Conservation (phyloP, 2,888 invertebrate genomes). For the Aquatica leii region DNA sequence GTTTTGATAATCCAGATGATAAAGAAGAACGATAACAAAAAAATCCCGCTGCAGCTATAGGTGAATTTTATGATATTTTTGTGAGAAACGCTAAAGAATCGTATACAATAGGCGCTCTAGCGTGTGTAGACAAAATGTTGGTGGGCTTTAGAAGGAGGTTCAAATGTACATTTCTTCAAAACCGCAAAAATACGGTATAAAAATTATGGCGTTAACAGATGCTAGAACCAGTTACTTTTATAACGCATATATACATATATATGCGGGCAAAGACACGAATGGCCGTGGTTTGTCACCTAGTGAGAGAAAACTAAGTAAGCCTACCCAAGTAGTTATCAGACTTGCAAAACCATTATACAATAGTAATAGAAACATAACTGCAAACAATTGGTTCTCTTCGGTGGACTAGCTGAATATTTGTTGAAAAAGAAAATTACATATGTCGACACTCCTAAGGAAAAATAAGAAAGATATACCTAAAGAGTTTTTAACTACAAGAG, state of each 20-base stretch:
- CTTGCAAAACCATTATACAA: constrained; percentile 21
- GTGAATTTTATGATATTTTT: constrained; percentile 25
- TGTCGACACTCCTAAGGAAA: too few species aligned
- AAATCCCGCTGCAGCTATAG: constrained; percentile 22
- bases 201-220: constrained; percentile 32
- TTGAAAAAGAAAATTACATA: constrained; percentile 26
- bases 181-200: constrained; percentile 24
- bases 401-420: constrained; percentile 27
- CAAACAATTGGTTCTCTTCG: constrained; percentile 39
- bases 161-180: constrained; percentile 29
- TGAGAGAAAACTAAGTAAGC: constrained; percentile 22
- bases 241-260: constrained; percentile 21
- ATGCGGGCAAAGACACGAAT: constrained; percentile 24
- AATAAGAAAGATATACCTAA: too few species aligned
- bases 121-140: neutral
- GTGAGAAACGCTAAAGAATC: constrained; percentile 26
- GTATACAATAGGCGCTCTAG: constrained; percentile 6
- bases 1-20: neutral
- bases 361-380: constrained; percentile 33
- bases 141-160: constrained; percentile 13
- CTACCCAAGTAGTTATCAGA: constrained; percentile 30
- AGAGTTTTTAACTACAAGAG: constrained; percentile 7
- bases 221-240: constrained; percentile 19
- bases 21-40: neutral
- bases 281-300: constrained; percentile 17